Percentiles rank a stretch among this genome's conserved stretches.
Conservation (phyloP, 2,888 invertebrate genomes). For the Xylota segnis region DNA sequence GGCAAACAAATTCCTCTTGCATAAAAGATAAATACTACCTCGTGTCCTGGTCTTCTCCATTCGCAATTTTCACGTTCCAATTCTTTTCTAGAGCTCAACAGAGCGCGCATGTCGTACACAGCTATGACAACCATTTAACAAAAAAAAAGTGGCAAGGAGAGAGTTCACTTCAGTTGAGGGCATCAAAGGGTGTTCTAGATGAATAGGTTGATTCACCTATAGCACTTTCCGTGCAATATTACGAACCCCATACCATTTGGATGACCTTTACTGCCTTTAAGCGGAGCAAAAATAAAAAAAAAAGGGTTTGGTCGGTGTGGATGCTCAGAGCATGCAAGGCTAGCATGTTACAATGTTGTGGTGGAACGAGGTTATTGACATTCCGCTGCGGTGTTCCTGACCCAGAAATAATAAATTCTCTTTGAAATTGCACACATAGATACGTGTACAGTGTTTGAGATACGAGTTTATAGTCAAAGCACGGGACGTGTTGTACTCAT, state of each 20-base stretch:
- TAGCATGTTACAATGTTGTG: slow-evolving; percentile 8
- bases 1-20: slow-evolving; percentile 10
- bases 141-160: slow-evolving; percentile 5
- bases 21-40: slow-evolving; percentile 17
- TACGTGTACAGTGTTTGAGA: not conserved
- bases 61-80: slow-evolving; percentile 43
- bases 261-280: slow-evolving; percentile 56
- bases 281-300: not conserved
- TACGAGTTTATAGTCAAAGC: not conserved
- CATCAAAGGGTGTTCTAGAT: slow-evolving; percentile 61
- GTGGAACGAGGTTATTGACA: slow-evolving; percentile 58
- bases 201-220: slow-evolving; percentile 49
- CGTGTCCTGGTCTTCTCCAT: not conserved
- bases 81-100: slow-evolving; percentile 31
- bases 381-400: slow-evolving; percentile 37
- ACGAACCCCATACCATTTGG: not conserved
- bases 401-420: slow-evolving; percentile 56
- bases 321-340: slow-evolving; percentile 29
- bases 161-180: slow-evolving; percentile 57
- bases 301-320: slow-evolving; percentile 27
- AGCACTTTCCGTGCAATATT: slow-evolving; percentile 26
- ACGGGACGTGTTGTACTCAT: not conserved
- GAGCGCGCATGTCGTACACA: slow-evolving; percentile 48
- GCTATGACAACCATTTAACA: slow-evolving; percentile 18
- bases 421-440: slow-evolving; percentile 42